Conservation (phyloP, 2,797 vertebrate genomes). For the Schizopygopsis malacanthus region DNA sequence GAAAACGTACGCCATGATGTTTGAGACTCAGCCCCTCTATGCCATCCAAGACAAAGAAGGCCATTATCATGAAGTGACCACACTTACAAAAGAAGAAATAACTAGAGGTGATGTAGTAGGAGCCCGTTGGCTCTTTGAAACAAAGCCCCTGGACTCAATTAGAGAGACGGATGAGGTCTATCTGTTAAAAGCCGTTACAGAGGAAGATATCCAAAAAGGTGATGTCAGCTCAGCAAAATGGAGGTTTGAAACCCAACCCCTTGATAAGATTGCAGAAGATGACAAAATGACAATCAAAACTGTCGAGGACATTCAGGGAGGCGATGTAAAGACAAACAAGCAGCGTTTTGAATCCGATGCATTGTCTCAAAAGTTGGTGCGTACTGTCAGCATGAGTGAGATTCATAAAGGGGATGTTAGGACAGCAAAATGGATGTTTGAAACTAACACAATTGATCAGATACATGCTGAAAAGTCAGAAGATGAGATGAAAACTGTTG, state of each 20-base stretch:
- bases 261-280: constrained; percentile 88
- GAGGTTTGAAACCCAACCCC: constrained; percentile 91
- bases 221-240: constrained; percentile 88
- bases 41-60: constrained; percentile 92
- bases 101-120: constrained; percentile 88
- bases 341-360: constrained; percentile 85
- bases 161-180: constrained; percentile 88
- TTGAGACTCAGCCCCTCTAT: constrained; percentile 93
- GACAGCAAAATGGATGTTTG: constrained; percentile 92
- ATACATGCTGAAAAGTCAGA: constrained; percentile 85
- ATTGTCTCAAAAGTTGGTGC: constrained; percentile 72
- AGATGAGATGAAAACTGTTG: constrained; percentile 83
- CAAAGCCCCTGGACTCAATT: constrained; percentile 91
- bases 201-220: constrained; percentile 90
- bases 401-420: constrained; percentile 90
- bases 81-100: constrained; percentile 91
- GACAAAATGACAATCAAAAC: constrained; percentile 77
- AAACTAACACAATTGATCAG: constrained; percentile 88
- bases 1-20: constrained; percentile 89
- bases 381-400: constrained; percentile 89
- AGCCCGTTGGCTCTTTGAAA: constrained; percentile 94
- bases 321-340: constrained; percentile 85
- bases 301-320: constrained; percentile 84
- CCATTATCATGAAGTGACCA: constrained; percentile 91
- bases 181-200: constrained; percentile 90